Evolutionary conservation across 2,797 vertebrate genomes (phyloP).

Genomic region (Scarus forsteni): DNA sequence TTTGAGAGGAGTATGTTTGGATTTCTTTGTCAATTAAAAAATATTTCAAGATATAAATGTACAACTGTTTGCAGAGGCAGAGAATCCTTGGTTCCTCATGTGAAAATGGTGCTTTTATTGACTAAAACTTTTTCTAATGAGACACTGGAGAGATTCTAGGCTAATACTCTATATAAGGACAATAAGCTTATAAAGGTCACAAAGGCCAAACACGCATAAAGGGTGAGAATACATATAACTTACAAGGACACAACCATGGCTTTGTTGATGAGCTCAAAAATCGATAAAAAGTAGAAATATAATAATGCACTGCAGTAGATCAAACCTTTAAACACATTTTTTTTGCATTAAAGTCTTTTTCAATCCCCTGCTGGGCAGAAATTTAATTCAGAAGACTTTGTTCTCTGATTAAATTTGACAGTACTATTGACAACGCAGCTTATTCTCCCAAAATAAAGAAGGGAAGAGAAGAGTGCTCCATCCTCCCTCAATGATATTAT

Average conservation of each 20-base stretch:
- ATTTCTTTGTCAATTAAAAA: too few species aligned
- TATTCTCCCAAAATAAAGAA: constrained; percentile 64
- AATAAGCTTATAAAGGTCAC: constrained; percentile 60
- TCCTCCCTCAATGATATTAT: constrained; percentile 47
- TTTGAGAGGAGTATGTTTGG: too few species aligned
- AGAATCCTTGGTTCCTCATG: constrained; percentile 53
- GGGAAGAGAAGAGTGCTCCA: constrained; percentile 70
- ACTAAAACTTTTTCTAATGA: constrained; percentile 63
- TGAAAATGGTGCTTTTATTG: constrained; percentile 68
- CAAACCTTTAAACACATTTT: constrained; percentile 52
- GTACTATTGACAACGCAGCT: constrained; percentile 67
- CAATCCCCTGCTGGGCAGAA: constrained; percentile 42
- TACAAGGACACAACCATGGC: constrained; percentile 9
- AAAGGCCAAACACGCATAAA: constrained; percentile 31
- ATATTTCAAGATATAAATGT: too few species aligned
- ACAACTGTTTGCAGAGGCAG: constrained; percentile 12
- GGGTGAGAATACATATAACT: neutral
- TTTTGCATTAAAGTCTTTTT: constrained; percentile 55
- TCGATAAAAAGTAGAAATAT: constrained; percentile 41
- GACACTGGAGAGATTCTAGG: constrained; percentile 62
- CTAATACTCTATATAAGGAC: constrained; percentile 69
- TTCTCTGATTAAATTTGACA: constrained; percentile 67
- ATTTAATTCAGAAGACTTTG: constrained; percentile 55
- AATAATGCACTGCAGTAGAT: constrained; percentile 40
- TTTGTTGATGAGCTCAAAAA: constrained; percentile 37